Percentiles rank a stretch among this genome's conserved stretches.
Evolutionary conservation across 2,797 vertebrate genomes (phyloP).

Genomic region (Helicolenus hilgendorfi): DNA sequence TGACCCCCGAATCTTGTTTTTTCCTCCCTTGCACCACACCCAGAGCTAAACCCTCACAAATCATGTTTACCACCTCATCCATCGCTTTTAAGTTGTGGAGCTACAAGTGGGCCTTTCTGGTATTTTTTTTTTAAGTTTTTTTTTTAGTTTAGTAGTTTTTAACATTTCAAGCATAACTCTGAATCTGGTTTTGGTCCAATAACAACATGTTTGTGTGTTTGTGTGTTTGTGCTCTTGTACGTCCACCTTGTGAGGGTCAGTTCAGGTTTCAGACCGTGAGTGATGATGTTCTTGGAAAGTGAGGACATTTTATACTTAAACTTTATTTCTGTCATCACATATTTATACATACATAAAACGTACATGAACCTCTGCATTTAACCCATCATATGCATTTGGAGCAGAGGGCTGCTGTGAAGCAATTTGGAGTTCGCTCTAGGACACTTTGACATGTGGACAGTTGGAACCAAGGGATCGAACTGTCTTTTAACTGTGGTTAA

Average conservation of each 20-base stretch:
- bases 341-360: too few species aligned
- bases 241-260: too few species aligned
- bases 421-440: too few species aligned
- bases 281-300: too few species aligned
- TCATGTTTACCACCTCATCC: background rate
- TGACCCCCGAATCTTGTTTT: background rate
- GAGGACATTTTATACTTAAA: too few species aligned
- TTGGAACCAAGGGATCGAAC: too few species aligned
- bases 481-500: too few species aligned
- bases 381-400: fast-evolving
- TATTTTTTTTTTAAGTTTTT: background rate
- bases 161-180: background rate
- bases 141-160: background rate
- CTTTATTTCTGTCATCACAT: too few species aligned
- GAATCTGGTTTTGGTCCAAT: slow-evolving; percentile 3
- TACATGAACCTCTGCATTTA: too few species aligned
- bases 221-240: background rate
- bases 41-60: background rate
- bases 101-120: background rate
- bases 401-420: too few species aligned
- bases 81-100: background rate
- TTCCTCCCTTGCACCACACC: background rate
- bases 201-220: background rate
- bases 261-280: too few species aligned
- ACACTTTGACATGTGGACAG: too few species aligned